These are phyloP conservation scores for Cephus rjabovi DNA, from an alignment of 2,888 invertebrate genomes.

Conservation along the genomic window DNA sequence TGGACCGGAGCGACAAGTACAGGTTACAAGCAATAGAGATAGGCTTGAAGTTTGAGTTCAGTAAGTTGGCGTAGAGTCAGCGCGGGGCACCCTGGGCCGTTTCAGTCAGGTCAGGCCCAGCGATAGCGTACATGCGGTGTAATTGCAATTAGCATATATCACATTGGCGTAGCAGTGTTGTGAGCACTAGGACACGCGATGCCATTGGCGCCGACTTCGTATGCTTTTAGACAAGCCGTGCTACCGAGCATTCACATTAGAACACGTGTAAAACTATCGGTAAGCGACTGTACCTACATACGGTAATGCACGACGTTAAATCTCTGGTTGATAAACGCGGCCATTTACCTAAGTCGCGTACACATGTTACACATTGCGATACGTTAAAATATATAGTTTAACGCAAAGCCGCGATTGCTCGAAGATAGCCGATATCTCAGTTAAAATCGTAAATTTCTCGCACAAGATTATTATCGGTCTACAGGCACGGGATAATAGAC, in stretches of 20 bases:
- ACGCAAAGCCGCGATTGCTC: background rate
- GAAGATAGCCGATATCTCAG: background rate
- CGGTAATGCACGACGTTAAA: background rate
- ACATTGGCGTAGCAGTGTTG: constrained; percentile 45
- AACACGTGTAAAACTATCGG: background rate
- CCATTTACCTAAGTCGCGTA: background rate
- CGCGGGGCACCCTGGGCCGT: constrained; percentile 35
- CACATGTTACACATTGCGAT: background rate
- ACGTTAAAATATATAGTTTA: background rate
- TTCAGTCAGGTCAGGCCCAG: constrained; percentile 34
- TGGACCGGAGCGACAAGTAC: background rate
- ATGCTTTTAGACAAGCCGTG: background rate
- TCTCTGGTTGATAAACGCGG: background rate
- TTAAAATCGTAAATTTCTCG: background rate
- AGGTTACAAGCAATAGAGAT: constrained; percentile 1
- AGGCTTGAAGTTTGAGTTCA: background rate
- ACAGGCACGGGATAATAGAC: background rate
- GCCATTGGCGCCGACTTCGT: constrained; percentile 35
- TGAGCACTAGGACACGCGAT: constrained; percentile 44
- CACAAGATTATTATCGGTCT: background rate
- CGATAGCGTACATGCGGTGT: constrained; percentile 47
- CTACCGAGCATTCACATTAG: background rate
- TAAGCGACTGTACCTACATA: background rate
- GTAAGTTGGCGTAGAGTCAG: constrained; percentile 38
- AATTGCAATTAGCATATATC: constrained; percentile 64